Evolutionary conservation across 2,797 vertebrate genomes (phyloP), one percentile per base, ranked within the genome.

Genomic region (Tenualosa thibaudeaui): DNA sequence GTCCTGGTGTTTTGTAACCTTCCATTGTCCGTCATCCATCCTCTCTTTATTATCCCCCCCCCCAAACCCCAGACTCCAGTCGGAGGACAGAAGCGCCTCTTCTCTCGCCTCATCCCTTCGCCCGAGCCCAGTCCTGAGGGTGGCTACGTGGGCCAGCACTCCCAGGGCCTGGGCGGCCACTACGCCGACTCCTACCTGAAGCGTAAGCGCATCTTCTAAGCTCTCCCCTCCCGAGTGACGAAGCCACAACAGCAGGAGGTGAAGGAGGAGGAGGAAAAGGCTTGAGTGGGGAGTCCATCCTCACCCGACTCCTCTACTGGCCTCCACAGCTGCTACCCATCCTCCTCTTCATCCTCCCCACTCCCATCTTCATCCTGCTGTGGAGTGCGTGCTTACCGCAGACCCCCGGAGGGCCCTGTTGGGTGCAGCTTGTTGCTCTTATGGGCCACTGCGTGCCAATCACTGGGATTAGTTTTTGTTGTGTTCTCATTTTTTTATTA

Each of bases 161-260:
- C 97, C 49, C 97, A 98, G 90, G 97, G 97, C 89, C 96, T 98
- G 0, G 97, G 97, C 0, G 97, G 97, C 51, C 97, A 98, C 91
- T 98, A 98, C 1, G 97, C 97, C 4, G 97, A 98, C 93, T 98
- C 97, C 88, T 98, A 98, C 93, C 94, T 98, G 85, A 98, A 98
- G 92, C 93, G 97, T 88, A 98, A 98, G 91, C 96, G 97, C 87
- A 97, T 98, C 90, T 97, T 97, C 93, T 98, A 93, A 93, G 86
- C 83, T 2, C 81, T 24, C 22, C 58, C 58, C 46, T 49, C 3
- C 22, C 26, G 62, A 24, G 62, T 62, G n/a, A 24, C 58, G 2
- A 56, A 22, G 24, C 60, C 1, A 9, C n/a, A 19, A 19, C 7
- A 6, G n/a, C 22, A 5, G 58, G 19, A n/a, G 19, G n/a, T 1